phyloP scores from a whole-genome alignment of 2,888 invertebrate species.

The Calameuta idolon region DNA sequence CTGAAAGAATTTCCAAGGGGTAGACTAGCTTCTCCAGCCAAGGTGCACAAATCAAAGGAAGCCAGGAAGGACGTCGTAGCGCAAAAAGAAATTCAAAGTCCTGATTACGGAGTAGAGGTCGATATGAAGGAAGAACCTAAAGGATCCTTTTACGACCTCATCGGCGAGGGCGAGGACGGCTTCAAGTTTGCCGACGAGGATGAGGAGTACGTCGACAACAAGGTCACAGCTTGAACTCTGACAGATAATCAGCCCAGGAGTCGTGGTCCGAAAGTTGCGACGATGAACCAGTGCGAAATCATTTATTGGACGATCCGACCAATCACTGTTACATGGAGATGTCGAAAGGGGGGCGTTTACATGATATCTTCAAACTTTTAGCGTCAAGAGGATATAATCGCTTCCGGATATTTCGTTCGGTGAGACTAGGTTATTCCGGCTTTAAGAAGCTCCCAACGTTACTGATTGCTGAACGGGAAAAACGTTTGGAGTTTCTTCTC shows the following conservation, averaged over 20 bases:
- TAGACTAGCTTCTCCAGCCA: conserved; percentile 46
- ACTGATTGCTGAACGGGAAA: background rate
- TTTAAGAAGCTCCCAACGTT: background rate
- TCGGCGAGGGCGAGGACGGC: conserved; percentile 53
- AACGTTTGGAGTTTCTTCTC: background rate
- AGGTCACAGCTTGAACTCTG: conserved; percentile 41
- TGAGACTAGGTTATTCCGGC: background rate
- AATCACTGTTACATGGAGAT: background rate
- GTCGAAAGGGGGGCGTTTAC: background rate
- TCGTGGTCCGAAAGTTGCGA: background rate
- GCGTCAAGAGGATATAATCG: background rate
- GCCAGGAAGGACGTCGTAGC: conserved; percentile 28
- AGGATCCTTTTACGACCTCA: conserved; percentile 54
- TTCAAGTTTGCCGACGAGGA: conserved; percentile 62
- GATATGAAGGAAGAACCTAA: conserved; percentile 48
- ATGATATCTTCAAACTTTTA: background rate
- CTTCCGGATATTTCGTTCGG: background rate
- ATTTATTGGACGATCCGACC: background rate
- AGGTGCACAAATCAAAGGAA: conserved; percentile 44
- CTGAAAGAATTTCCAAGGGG: conserved; percentile 52
- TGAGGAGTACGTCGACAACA: conserved; percentile 58
- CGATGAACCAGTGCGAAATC: background rate
- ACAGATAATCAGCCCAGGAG: background rate
- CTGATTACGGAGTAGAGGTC: conserved; percentile 54
- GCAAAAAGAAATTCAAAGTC: conserved; percentile 47